These are phyloP conservation scores for Nasonia giraulti DNA, from an alignment of 1,140 invertebrate species.

Conservation along the genomic window DNA sequence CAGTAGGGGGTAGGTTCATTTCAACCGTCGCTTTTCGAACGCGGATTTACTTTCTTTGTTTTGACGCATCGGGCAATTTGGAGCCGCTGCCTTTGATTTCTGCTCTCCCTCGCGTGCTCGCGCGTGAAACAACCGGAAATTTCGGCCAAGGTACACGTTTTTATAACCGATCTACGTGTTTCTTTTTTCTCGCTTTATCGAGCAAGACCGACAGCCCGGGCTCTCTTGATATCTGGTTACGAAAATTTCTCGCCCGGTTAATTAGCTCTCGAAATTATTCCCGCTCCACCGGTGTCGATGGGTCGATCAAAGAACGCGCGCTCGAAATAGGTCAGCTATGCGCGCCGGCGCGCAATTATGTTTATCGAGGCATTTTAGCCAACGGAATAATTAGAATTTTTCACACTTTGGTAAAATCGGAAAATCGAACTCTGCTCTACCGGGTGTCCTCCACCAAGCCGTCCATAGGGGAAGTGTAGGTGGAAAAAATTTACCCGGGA, in stretches of 20 bases:
- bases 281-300: background rate
- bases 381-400: conserved; percentile 9
- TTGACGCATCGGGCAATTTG: conserved; percentile 32
- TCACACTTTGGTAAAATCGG: background rate
- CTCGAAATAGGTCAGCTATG: conserved; percentile 4
- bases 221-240: too few species aligned
- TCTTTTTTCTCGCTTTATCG: background rate
- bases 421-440: too few species aligned
- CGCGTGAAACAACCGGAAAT: background rate
- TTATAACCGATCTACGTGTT: conserved; percentile 29
- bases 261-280: background rate
- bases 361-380: background rate
- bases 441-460: too few species aligned
- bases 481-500: too few species aligned
- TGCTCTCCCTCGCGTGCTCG: background rate
- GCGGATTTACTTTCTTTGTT: conserved; percentile 47
- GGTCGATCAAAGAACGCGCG: background rate
- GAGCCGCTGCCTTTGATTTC: background rate
- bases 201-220: too few species aligned
- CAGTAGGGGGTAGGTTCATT: conserved; percentile 7
- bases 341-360: background rate
- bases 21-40: conserved; percentile 33
- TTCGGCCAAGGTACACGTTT: conserved; percentile 13
- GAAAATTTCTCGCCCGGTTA: too few species aligned
- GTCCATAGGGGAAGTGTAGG: too few species aligned